These are phyloP conservation scores for Stomatorhinus walkeri DNA, from an alignment of 2,797 vertebrate genomes.

Conservation along the genomic window DNA sequence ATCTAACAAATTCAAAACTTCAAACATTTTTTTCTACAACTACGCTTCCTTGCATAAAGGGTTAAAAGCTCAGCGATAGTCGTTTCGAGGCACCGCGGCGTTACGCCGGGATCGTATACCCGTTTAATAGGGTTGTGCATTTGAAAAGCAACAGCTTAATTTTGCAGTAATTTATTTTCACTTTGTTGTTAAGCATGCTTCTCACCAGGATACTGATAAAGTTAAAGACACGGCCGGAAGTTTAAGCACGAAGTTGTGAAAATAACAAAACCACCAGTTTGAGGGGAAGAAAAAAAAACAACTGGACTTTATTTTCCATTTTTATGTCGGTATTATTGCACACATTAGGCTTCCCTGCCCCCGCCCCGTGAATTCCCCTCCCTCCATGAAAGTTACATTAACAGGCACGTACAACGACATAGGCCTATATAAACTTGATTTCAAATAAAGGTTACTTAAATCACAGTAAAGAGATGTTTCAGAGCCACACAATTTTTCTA, in stretches of 20 bases:
- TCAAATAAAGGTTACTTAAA: constrained; percentile 23
- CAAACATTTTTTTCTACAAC: not conserved
- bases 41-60: not conserved
- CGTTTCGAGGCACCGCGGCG: not conserved
- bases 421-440: constrained; percentile 7
- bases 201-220: not conserved
- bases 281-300: not conserved
- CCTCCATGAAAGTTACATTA: not conserved
- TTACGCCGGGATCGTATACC: not conserved
- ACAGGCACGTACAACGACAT: not conserved
- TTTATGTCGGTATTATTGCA: constrained; percentile 21
- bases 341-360: not conserved
- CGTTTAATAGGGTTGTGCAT: not conserved
- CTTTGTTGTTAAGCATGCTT: not conserved
- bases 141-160: not conserved
- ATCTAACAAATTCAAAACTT: not conserved
- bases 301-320: not conserved
- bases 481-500: not conserved
- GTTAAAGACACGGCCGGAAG: not conserved
- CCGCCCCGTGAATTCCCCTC: not conserved
- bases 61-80: not conserved
- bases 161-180: not conserved
- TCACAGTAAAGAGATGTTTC: not conserved
- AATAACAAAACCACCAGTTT: not conserved
- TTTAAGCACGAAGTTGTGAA: not conserved